These are phyloP conservation scores for Folsomia manolachei DNA, from an alignment of 2,888 invertebrate genomes.

Conservation along the genomic window DNA sequence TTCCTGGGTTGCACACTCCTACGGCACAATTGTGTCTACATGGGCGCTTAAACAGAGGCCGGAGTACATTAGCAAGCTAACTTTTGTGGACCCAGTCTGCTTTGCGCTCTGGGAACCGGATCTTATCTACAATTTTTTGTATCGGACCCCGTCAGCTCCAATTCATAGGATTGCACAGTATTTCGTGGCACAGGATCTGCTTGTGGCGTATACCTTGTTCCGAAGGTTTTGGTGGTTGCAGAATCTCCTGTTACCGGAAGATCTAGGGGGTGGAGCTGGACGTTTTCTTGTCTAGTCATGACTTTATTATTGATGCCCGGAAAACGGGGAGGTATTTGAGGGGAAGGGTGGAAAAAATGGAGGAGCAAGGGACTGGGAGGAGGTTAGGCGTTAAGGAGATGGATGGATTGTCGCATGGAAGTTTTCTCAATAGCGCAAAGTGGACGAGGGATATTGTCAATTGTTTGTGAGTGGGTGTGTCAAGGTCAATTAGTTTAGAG, in stretches of 20 bases:
- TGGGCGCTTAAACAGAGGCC: constrained; percentile 24
- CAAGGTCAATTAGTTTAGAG: no score
- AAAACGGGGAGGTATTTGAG: neutral
- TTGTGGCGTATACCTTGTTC: constrained; percentile 23
- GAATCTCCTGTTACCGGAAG: constrained; percentile 24
- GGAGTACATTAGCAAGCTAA: constrained; percentile 9
- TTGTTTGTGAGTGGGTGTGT: constrained; percentile 20
- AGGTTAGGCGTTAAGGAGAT: neutral
- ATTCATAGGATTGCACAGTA: constrained; percentile 25
- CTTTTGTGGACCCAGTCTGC: constrained; percentile 26
- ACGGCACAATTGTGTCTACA: constrained; percentile 16
- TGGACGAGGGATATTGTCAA: constrained; percentile 13
- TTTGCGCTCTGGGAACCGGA: constrained; percentile 30
- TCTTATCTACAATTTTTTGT: constrained; percentile 26
- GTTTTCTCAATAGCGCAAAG: constrained; percentile 19
- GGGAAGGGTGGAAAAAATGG: neutral
- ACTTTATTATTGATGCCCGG: constrained; percentile 24
- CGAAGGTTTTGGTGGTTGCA: constrained; percentile 27
- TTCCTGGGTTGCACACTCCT: constrained; percentile 16
- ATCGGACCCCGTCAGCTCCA: constrained; percentile 9
- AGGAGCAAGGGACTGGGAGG: neutral
- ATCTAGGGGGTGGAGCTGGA: constrained; percentile 14
- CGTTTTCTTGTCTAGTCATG: constrained; percentile 22
- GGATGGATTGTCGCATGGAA: constrained; percentile 25
- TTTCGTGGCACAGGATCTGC: constrained; percentile 26